Evolutionary conservation across 1,140 invertebrate genomes (phyloP), one percentile per base, ranked within the genome.

Genomic region (Chymomyza costata): DNA sequence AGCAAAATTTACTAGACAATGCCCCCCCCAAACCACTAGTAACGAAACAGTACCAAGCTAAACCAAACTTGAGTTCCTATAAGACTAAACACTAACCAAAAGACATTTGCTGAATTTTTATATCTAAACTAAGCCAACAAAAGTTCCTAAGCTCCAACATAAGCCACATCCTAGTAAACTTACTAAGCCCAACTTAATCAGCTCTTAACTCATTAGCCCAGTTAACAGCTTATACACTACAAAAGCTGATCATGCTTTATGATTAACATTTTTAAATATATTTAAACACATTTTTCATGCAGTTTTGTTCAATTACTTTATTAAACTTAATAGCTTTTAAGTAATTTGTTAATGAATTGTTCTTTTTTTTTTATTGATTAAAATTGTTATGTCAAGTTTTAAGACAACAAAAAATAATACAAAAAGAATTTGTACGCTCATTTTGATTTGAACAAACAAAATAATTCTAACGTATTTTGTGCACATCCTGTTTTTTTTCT

Each of bases 401-500:
- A 68, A 54, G 64, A 76, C 62, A 65, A 59, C 48, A 18, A 45
- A 19, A 8, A 34, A n/a, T 34, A 34, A 56, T 41, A 62, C 39
- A 51, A 38, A 15, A 14, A 14, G 2, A 38, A 38, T 25, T 25
- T 25, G 21, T 25, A 47, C 47, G 57, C 21, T 28, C 25, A 56
- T 49, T 34, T 63, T 53, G 55, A 61, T 50, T 61, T 49, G 46
- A 61, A 56, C 21, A 78, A 78, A 71, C 71, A 76, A 82, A 82
- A 82, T 71, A 84, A 84, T 84, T 84, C 82, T 84, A 84, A 84
- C 82, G 74, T 83, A 83, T 84, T 80, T 80, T 84, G 82, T 84
- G 82, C 82, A 84, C 82, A 84, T 84, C 76, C 70, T 83, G 70
- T 83, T 83, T 83, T 61, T n/a, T 74, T 55, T 84, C 61, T 78